Conservation (phyloP, 2,888 invertebrate species). For the Eugnorisma glareosa region DNA sequence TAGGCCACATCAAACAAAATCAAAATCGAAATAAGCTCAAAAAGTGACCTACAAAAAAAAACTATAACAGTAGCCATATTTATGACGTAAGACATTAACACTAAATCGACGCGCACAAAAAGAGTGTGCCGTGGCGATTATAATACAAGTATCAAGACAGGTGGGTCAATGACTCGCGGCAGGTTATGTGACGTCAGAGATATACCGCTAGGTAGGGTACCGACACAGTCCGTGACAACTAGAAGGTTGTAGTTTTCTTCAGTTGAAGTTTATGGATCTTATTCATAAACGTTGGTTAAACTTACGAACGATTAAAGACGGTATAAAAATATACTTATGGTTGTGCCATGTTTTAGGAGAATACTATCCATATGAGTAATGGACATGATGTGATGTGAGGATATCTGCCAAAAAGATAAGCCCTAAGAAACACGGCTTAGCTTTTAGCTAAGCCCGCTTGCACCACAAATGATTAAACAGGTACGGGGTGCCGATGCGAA, state of each 20-base stretch:
- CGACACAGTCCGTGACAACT: constrained; percentile 25
- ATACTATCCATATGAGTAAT: not conserved
- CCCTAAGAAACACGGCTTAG: too few species aligned
- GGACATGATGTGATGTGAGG: not conserved
- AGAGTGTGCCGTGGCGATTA: constrained; percentile 23
- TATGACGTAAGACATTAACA: constrained; percentile 34
- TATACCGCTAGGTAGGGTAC: constrained; percentile 59
- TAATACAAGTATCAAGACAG: constrained; percentile 57
- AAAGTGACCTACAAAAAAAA: not conserved
- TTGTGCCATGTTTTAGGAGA: not conserved
- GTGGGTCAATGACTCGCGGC: constrained; percentile 63
- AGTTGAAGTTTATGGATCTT: not conserved
- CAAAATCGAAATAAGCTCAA: not conserved
- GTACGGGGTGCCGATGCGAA: too few species aligned
- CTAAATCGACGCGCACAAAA: constrained; percentile 7
- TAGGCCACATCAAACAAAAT: not conserved
- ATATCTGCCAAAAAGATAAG: not conserved
- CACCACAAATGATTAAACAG: not conserved
- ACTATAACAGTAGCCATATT: not conserved
- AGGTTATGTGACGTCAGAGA: constrained; percentile 61
- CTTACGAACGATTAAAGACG: not conserved
- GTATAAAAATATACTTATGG: too few species aligned
- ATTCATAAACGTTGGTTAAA: not conserved
- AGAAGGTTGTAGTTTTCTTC: constrained; percentile 8
- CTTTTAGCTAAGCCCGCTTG: too few species aligned